Base-by-base conservation (phyloP, 2,888 invertebrate genomes). In the Campaea margaritaria region DNA sequence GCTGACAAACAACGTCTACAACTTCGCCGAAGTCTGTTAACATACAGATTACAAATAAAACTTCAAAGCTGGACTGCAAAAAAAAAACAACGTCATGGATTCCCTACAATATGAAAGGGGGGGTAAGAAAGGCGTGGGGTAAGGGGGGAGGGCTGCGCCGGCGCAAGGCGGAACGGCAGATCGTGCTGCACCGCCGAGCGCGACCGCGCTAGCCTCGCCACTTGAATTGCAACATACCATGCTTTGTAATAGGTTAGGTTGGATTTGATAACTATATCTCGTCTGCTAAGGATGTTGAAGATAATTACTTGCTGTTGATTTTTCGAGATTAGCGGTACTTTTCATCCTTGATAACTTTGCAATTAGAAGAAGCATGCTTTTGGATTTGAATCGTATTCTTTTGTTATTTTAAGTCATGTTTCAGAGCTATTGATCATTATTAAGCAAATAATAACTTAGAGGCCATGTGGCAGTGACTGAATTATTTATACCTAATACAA, bases 131-230 rank as follows among this genome's bases (percentile, higher is more conserved):
- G 72, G 74, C 68, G 61, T 69, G 66, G 73, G 61, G 65, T 44
- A 59, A 62, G 73, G 68, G 75, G 74, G 53, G 78, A 74, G 76
- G 67, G 65, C 70, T 79, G 79, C 79, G 83, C 81, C 82, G 75
- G 85, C 88, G 87, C 83, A 84, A 73, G 90, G 88, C 91, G 91
- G 90, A 92, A 91, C 91, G 90, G 81, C 83, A 91, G 91, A 91
- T 91, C 91, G 91, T 92, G 91, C 87, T 86, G 91, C 91, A 86
- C 87, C 91, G 91, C 82, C 86, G 79, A 92, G 91, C 91, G 86
- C 91, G 88, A 91, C 92, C 91, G 90, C 91, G 86, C 76, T 81
- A 78, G 78, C 78, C 81, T 80, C 86, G 84, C 74, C 81, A 81
- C 87, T 87, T 83, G 85, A 84, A 82, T 89, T 88, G 91, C 91